Evolutionary conservation across 2,113 vertebrate species (phyloP).

Genomic region (Chamaea fasciata): DNA sequence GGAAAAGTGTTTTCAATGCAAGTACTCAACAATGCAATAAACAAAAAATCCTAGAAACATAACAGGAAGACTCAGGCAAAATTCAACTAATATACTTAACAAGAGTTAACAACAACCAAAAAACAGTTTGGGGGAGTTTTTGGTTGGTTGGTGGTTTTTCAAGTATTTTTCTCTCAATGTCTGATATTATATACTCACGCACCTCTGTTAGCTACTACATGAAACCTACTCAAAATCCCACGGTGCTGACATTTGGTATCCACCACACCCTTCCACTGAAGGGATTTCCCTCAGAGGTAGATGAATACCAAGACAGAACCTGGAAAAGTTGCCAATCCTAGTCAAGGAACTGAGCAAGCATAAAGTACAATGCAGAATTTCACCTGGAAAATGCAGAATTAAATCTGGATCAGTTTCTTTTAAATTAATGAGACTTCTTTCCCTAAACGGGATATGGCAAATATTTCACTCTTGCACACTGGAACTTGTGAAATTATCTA

Average conservation of each 20-base stretch:
- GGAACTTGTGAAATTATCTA: neutral
- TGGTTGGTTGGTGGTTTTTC: neutral
- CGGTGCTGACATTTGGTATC: neutral
- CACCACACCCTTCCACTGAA: neutral
- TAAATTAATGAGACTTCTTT: neutral
- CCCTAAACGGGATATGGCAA: neutral
- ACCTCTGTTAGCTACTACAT: neutral
- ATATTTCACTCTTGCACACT: neutral
- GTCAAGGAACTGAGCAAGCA: neutral
- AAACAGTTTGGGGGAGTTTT: neutral
- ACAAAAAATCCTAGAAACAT: neutral
- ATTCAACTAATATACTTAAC: neutral
- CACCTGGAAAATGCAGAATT: neutral
- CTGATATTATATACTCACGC: neutral
- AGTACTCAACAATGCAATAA: neutral
- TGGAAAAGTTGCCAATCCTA: rapidly evolving
- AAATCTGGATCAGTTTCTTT: neutral
- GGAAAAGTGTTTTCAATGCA: neutral
- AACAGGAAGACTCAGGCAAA: neutral
- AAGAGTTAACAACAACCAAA: neutral
- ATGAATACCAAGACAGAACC: neutral
- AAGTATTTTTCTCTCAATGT: neutral
- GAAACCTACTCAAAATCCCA: neutral
- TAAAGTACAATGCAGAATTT: neutral
- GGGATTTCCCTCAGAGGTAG: neutral